Evolutionary conservation across 2,888 invertebrate species (phyloP), one percentile per base, ranked within the genome.

Genomic region (Coelinius sp.): DNA sequence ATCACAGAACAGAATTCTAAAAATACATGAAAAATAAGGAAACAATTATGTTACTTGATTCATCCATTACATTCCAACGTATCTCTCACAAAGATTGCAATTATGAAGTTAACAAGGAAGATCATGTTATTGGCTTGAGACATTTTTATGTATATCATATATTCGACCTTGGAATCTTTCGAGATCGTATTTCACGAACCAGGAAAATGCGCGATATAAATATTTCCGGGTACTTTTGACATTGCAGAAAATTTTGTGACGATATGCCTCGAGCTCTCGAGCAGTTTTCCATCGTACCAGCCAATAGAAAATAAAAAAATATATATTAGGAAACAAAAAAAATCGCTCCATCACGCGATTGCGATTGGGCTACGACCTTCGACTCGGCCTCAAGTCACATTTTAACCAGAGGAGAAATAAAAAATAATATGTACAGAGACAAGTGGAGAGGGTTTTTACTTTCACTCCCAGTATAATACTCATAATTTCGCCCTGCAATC

Each of bases 311-410:
- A n/a, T n/a, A 49, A 4, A 49, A 14, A 46, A 2, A 41, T 1
- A 41, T 41, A 41, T 41, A 12, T 41, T 5, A 41, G n/a, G 41
- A n/a, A 5, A 8, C 7, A 17, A 14, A 8, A 49, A 20, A 49
- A 49, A 49, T 49, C 20, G 46, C n/a, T 41, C 8, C 46, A 49
- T 49, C 46, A 49, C 46, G 46, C 46, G 46, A 49, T 49, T 49
- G 46, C 31, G 8, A 8, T 31, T 31, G 31, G n/a, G n/a, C 31
- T 31, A 31, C 46, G 46, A 49, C 46, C 46, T 49, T 49, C 46
- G 17, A 5, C 44, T 44, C 8, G 12, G 41, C n/a, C n/a, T 41
- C n/a, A 41, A 49, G 10, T 20, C 20, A 49, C 8, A 49, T 49
- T 49, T 49, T 14, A 8, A 49, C 8, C 14, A n/a, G 44, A 44